Evolutionary conservation across 2,113 vertebrate genomes (phyloP).

Genomic region (Oreochromis aureus): DNA sequence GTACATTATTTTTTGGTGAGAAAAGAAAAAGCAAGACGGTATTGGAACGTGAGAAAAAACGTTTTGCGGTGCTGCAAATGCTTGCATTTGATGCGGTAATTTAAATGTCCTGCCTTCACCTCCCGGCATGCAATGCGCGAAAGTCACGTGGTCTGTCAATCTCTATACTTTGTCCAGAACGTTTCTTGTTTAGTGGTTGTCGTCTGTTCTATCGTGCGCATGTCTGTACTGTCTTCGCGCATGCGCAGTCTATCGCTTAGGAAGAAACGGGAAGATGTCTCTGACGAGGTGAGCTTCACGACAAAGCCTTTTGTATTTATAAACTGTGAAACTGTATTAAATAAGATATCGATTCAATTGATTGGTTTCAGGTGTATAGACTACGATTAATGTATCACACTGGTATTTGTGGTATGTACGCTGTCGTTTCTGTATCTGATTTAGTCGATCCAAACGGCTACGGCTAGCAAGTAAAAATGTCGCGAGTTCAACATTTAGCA

Average conservation of each 20-base stretch:
- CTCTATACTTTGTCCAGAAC: neutral
- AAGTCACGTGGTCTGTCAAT: too few species aligned
- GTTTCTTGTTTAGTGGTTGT: neutral
- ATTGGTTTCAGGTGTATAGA: accelerated
- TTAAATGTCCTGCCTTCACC: too few species aligned
- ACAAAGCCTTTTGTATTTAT: neutral
- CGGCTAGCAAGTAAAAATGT: neutral
- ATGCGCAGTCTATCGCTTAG: slow-evolving; percentile 30
- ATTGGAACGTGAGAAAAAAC: too few species aligned
- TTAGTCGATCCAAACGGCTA: neutral
- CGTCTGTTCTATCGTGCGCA: neutral
- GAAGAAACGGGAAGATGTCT: slow-evolving; percentile 79
- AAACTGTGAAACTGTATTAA: neutral
- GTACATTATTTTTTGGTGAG: too few species aligned
- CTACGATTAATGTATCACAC: accelerated
- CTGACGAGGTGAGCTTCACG: slow-evolving; percentile 77
- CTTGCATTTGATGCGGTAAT: too few species aligned
- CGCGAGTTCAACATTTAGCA: neutral
- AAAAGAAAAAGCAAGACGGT: too few species aligned
- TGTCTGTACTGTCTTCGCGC: neutral
- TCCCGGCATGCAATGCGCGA: too few species aligned
- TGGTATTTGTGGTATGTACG: accelerated
- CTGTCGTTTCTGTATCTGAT: neutral
- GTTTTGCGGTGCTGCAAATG: too few species aligned
- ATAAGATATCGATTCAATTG: neutral